phyloP scores from a whole-genome alignment of 2,113 vertebrate genomes.

The Meles meles region DNA sequence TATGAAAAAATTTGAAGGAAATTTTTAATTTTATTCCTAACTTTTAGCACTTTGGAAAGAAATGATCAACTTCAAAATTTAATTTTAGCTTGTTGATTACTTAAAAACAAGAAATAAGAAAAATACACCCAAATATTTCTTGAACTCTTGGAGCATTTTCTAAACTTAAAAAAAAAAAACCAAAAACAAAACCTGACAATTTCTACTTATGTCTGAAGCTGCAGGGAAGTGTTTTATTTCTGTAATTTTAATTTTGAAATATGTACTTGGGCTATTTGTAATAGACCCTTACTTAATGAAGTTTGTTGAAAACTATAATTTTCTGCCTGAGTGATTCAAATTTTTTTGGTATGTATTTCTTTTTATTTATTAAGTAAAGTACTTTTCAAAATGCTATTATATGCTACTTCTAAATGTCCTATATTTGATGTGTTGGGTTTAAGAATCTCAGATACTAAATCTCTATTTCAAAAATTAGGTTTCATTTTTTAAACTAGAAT shows the following conservation, averaged over 20 bases:
- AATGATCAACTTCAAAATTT: neutral
- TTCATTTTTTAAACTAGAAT: slow-evolving; percentile 5
- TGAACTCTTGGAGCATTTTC: neutral
- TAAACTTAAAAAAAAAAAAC: neutral
- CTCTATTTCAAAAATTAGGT: slow-evolving; percentile 37
- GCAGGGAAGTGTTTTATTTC: neutral
- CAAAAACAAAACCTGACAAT: neutral
- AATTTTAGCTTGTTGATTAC: slow-evolving; percentile 8
- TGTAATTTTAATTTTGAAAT: slow-evolving; percentile 52
- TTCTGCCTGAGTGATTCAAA: neutral
- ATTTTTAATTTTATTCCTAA: neutral
- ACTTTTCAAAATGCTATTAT: neutral
- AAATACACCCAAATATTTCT: neutral
- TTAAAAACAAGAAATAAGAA: neutral
- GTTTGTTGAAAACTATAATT: slow-evolving; percentile 16
- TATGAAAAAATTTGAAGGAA: neutral
- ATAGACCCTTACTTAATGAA: neutral
- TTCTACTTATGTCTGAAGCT: slow-evolving; percentile 36
- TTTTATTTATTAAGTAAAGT: neutral
- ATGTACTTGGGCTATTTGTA: neutral
- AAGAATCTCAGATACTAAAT: slow-evolving; percentile 17
- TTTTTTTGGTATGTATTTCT: neutral
- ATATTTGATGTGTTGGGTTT: neutral
- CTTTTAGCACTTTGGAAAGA: slow-evolving; percentile 3
- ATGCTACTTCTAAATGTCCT: neutral